Evolutionary conservation across 2,797 vertebrate genomes (phyloP).

Genomic region (Apogon hyalosoma): DNA sequence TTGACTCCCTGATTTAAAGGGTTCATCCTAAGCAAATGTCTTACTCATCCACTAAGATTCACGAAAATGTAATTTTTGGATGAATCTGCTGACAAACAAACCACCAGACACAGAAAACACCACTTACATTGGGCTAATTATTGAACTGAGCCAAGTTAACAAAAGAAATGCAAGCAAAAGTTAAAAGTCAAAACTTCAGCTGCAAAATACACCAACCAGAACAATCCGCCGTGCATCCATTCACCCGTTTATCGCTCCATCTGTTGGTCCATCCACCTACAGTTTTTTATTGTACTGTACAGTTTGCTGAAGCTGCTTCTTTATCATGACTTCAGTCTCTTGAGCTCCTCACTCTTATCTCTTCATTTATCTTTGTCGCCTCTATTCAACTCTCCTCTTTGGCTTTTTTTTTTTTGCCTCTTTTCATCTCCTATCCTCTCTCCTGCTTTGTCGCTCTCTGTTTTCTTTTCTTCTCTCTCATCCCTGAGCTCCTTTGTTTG

Average conservation of each 20-base stretch:
- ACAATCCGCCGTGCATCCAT: neutral
- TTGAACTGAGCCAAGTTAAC: too few relatives aligned
- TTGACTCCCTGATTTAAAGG: too few relatives aligned
- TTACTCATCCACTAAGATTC: too few relatives aligned
- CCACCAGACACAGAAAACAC: too few relatives aligned
- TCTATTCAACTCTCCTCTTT: neutral
- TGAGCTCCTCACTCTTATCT: slow-evolving; percentile 15
- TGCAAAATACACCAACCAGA: neutral
- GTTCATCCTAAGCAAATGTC: too few relatives aligned
- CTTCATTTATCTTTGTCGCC: slow-evolving; percentile 23
- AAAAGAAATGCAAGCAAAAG: too few relatives aligned
- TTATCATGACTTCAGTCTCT: slow-evolving; percentile 18
- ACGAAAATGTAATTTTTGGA: too few relatives aligned
- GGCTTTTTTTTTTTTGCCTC: slow-evolving; percentile 29
- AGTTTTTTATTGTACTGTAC: too few relatives aligned
- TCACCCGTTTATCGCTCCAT: neutral
- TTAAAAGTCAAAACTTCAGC: too few relatives aligned
- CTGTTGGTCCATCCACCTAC: neutral
- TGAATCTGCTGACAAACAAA: too few relatives aligned
- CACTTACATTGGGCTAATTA: too few relatives aligned
- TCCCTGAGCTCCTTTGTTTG: slow-evolving; percentile 86
- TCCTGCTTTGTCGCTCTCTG: slow-evolving; percentile 49
- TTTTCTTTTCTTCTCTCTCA: slow-evolving; percentile 79
- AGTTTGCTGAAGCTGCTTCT: neutral
- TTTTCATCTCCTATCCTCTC: slow-evolving; percentile 43